Conservation (phyloP, 2,797 vertebrate genomes). For the Pampus argenteus region DNA sequence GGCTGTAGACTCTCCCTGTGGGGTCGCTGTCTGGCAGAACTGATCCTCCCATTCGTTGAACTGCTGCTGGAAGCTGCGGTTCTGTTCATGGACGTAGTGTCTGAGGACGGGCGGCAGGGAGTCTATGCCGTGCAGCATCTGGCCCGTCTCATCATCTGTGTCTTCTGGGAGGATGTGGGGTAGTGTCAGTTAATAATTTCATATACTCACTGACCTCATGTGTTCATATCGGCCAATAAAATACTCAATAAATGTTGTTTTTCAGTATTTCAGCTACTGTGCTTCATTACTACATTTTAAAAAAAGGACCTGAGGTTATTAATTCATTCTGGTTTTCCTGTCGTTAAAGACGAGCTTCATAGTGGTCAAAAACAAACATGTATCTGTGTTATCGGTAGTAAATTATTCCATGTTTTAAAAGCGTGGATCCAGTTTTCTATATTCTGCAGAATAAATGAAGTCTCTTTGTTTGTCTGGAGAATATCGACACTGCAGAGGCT, state of each 20-base stretch:
- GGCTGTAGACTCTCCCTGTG: slow-evolving; percentile 81
- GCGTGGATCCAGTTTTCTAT: no score
- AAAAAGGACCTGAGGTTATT: no score
- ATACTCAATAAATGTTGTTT: no score
- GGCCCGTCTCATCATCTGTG: slow-evolving; percentile 83
- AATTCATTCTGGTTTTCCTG: no score
- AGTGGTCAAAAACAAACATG: neutral
- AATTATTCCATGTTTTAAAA: no score
- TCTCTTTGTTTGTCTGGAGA: no score
- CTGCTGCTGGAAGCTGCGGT: slow-evolving; percentile 94
- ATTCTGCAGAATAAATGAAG: no score
- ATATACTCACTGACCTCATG: neutral
- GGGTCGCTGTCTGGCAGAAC: slow-evolving; percentile 86
- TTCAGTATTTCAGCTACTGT: no score
- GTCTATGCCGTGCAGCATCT: slow-evolving; percentile 86
- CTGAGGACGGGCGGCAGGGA: slow-evolving; percentile 86
- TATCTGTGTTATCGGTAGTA: no score
- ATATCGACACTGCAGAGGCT: no score
- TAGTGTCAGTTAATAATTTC: neutral
- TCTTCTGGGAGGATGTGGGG: slow-evolving; percentile 71
- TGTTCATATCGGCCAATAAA: neutral
- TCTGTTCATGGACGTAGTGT: slow-evolving; percentile 91
- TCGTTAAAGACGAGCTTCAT: neutral
- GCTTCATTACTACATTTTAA: no score
- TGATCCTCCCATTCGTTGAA: slow-evolving; percentile 95